Conservation (phyloP, 1,140 invertebrate genomes). For the Lepidurus packardi region DNA sequence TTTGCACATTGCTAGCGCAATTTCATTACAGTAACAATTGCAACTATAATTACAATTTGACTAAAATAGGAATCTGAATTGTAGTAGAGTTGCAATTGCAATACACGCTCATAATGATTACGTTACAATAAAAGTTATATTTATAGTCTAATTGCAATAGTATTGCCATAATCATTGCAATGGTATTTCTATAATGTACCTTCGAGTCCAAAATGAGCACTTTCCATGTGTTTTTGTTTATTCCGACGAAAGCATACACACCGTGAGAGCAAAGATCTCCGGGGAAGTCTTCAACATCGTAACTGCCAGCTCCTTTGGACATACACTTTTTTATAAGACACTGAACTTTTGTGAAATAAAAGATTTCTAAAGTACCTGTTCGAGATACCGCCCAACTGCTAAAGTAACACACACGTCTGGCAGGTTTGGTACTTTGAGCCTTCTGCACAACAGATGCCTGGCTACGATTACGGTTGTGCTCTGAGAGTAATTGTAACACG, state of each 20-base stretch:
- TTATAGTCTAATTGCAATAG: background rate
- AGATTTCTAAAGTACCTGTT: constrained; percentile 47
- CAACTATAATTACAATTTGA: too few species aligned
- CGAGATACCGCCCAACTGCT: constrained; percentile 87
- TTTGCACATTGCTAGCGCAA: too few species aligned
- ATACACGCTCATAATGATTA: too few species aligned
- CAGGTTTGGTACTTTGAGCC: constrained; percentile 34
- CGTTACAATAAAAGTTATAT: background rate
- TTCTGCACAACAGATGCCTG: too few species aligned
- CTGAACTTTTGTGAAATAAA: too few species aligned
- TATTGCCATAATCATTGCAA: too few species aligned
- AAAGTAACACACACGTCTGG: constrained; percentile 77
- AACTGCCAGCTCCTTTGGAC: constrained; percentile 54
- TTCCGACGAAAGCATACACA: constrained; percentile 84
- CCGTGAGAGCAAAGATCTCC: constrained; percentile 76
- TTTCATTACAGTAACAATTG: too few species aligned
- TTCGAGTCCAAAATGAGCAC: constrained; percentile 73
- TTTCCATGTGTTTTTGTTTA: constrained; percentile 68
- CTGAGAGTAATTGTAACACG: too few species aligned
- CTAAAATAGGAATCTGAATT: too few species aligned
- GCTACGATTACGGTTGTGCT: too few species aligned
- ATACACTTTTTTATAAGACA: too few species aligned
- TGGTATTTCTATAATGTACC: constrained; percentile 44
- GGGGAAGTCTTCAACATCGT: constrained; percentile 74
- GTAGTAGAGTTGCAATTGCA: too few species aligned